phyloP scores from a whole-genome alignment of 1,140 invertebrate species.

The Amyelois transitella region DNA sequence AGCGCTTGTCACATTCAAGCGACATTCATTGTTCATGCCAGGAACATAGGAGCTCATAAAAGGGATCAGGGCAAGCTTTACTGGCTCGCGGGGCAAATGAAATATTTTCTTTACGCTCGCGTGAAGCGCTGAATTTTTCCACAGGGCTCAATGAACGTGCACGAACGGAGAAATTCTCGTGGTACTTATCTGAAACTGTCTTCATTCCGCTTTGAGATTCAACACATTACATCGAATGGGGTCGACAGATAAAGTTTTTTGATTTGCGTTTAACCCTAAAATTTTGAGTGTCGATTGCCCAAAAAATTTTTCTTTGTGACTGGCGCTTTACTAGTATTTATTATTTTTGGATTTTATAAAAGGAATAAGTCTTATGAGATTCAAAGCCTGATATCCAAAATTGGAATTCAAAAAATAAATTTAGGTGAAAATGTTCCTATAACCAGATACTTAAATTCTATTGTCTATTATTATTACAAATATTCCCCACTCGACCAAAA shows the following conservation, averaged over 20 bases:
- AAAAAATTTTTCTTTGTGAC: background rate
- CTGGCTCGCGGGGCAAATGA: slow-evolving; percentile 47
- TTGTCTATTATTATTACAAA: too few species aligned
- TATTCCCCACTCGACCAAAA: background rate
- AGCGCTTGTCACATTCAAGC: slow-evolving; percentile 18
- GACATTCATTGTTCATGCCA: slow-evolving; percentile 36
- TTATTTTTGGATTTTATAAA: too few species aligned
- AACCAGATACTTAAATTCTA: too few species aligned
- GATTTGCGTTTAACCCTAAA: background rate
- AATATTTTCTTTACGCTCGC: slow-evolving; percentile 53
- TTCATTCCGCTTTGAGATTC: slow-evolving; percentile 34
- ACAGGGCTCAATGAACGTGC: slow-evolving; percentile 18
- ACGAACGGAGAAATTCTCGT: slow-evolving; percentile 13
- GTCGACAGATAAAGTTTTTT: slow-evolving; percentile 17
- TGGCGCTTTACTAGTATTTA: too few species aligned
- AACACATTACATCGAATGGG: slow-evolving; percentile 29
- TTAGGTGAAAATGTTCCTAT: too few species aligned
- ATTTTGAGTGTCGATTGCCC: background rate
- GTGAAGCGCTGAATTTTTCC: slow-evolving; percentile 27
- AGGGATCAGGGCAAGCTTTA: slow-evolving; percentile 45
- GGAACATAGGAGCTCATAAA: slow-evolving; percentile 44
- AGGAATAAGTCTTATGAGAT: too few species aligned
- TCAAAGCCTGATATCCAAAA: too few species aligned
- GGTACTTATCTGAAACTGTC: slow-evolving; percentile 36
- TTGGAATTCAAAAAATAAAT: too few species aligned